phyloP scores from a whole-genome alignment of 2,113 vertebrate species.

The Rhinoderma darwinii region DNA sequence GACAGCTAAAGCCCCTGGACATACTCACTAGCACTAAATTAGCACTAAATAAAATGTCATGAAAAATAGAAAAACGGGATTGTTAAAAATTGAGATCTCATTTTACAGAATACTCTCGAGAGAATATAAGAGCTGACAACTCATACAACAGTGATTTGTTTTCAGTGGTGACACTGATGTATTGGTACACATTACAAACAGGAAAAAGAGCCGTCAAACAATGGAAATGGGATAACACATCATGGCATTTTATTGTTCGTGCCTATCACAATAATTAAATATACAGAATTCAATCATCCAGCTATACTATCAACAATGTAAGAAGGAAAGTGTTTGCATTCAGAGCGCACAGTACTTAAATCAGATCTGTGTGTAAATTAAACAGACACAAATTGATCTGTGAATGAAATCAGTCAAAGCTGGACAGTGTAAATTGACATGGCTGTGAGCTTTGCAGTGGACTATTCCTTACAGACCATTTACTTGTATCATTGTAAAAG shows the following conservation, averaged over 20 bases:
- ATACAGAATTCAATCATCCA: background rate
- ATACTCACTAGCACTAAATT: background rate
- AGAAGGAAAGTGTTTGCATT: conserved; percentile 8
- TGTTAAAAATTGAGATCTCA: background rate
- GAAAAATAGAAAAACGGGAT: background rate
- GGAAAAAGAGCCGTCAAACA: background rate
- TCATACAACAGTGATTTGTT: background rate
- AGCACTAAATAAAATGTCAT: background rate
- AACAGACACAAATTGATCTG: conserved; percentile 59
- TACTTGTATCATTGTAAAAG: conserved; percentile 60
- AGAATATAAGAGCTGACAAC: background rate
- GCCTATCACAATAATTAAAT: background rate
- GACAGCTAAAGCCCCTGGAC: background rate
- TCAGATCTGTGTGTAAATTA: conserved; percentile 34
- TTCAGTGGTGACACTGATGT: background rate
- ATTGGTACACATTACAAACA: background rate
- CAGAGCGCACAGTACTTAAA: conserved; percentile 18
- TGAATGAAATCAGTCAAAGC: conserved; percentile 60
- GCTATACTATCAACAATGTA: background rate
- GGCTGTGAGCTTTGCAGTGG: conserved; percentile 58
- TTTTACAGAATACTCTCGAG: background rate
- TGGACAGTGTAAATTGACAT: conserved; percentile 58
- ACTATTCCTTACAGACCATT: conserved; percentile 58
- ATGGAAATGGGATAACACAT: background rate
- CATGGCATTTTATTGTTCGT: background rate